Conservation (phyloP, 2,888 invertebrate genomes). For the Thyatira batis region DNA sequence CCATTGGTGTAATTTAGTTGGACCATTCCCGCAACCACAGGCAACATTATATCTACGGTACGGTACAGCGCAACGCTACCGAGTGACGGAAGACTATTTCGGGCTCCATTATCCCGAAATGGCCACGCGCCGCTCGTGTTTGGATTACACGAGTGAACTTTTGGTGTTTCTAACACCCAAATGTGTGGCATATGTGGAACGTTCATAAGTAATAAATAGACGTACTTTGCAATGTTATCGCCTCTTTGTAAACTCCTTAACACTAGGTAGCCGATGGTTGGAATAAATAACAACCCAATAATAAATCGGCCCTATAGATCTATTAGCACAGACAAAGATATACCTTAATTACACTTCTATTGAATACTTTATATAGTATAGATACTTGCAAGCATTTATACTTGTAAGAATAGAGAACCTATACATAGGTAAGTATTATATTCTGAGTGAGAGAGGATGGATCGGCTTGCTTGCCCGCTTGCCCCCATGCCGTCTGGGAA, state of each 20-base stretch:
- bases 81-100: conserved; percentile 72
- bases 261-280: neutral
- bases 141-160: conserved; percentile 63
- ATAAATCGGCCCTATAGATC: too few relatives aligned
- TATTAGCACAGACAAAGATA: too few relatives aligned
- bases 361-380: too few relatives aligned
- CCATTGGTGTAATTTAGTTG: conserved; percentile 1
- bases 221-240: neutral
- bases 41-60: conserved; percentile 21
- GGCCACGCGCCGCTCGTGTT: conserved; percentile 67
- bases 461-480: conserved; percentile 28
- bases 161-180: conserved; percentile 31
- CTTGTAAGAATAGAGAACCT: conserved; percentile 7
- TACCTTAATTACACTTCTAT: too few relatives aligned
- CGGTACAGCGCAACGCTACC: conserved; percentile 49
- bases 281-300: neutral
- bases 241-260: neutral
- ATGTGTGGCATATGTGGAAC: conserved; percentile 23
- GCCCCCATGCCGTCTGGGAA: conserved; percentile 48
- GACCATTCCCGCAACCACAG: conserved; percentile 22
- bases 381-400: neutral
- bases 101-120: conserved; percentile 76
- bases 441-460: conserved; percentile 24
- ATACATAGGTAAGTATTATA: too few relatives aligned
- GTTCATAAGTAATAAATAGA: neutral